These are phyloP conservation scores for Bubo scandiacus DNA, from an alignment of 2,113 vertebrate species.

Conservation along the genomic window DNA sequence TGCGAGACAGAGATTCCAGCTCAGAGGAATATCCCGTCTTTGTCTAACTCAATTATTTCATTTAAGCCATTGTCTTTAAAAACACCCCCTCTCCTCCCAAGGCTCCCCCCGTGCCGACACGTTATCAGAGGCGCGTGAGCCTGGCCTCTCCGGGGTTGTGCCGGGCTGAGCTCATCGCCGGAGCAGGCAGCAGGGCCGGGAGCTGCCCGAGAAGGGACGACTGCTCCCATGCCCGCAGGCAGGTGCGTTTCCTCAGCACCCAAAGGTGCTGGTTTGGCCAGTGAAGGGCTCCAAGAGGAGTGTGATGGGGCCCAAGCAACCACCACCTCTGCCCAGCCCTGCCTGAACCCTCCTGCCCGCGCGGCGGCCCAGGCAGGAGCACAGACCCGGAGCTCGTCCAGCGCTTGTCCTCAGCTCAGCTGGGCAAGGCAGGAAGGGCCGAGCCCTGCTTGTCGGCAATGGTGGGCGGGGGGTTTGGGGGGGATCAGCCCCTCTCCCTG, in stretches of 20 bases:
- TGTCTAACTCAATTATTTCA: neutral
- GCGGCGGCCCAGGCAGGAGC: neutral
- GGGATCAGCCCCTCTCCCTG: neutral
- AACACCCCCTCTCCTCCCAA: neutral
- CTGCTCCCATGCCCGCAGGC: neutral
- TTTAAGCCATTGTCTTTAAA: neutral
- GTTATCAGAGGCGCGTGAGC: fast-evolving
- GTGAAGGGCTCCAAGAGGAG: neutral
- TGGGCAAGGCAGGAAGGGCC: neutral
- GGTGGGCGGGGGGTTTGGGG: fast-evolving
- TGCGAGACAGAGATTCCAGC: neutral
- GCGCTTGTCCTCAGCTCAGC: neutral
- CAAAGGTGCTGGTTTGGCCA: neutral
- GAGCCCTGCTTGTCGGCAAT: neutral
- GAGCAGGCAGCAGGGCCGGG: neutral
- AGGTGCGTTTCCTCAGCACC: neutral
- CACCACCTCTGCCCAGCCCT: neutral
- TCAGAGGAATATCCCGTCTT: neutral
- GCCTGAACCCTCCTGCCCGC: neutral
- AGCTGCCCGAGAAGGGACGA: neutral
- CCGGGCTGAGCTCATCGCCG: fast-evolving
- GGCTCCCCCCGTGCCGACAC: neutral
- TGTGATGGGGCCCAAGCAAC: neutral
- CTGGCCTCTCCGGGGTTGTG: neutral
- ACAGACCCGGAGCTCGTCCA: neutral